Conservation (phyloP, 2,888 invertebrate species). For the Gryllus longicercus region DNA sequence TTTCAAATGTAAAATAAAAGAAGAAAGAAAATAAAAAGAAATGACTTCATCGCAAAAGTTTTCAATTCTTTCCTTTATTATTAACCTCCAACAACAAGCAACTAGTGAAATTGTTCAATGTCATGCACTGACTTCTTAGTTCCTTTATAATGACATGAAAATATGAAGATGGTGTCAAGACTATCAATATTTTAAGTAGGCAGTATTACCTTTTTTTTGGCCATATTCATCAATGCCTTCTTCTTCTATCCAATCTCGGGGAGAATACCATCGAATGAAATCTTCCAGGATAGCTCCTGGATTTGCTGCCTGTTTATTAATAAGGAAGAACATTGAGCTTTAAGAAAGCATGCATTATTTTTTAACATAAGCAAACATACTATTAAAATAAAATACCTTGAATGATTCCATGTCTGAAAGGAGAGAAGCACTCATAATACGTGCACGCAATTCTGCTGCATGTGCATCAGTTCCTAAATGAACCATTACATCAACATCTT, state of each 20-base stretch:
- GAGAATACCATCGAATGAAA: conserved; percentile 98
- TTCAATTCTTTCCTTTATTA: no score
- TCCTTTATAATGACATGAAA: not conserved
- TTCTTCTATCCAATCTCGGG: conserved; percentile 84
- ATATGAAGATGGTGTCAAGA: not conserved
- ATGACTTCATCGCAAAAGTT: no score
- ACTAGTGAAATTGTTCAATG: no score
- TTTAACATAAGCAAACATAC: not conserved
- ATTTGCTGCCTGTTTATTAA: conserved; percentile 73
- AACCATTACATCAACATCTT: conserved; percentile 86
- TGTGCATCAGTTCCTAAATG: conserved; percentile 82
- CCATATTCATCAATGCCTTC: conserved; percentile 56
- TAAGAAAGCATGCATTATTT: no score
- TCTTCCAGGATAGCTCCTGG: conserved; percentile 87
- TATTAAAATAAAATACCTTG: conserved; percentile 60
- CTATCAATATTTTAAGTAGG: not conserved
- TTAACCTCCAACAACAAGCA: no score
- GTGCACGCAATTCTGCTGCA: conserved; percentile 78
- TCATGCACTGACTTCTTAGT: no score
- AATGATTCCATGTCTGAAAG: conserved; percentile 98
- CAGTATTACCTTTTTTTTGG: conserved; percentile 49
- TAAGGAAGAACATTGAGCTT: no score
- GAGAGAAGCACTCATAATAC: conserved; percentile 92
- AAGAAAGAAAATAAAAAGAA: no score
- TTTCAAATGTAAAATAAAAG: no score